Evolutionary conservation across 2,888 invertebrate genomes (phyloP), one percentile per base, ranked within the genome.

Genomic region (Amphipyra tragopoginis): DNA sequence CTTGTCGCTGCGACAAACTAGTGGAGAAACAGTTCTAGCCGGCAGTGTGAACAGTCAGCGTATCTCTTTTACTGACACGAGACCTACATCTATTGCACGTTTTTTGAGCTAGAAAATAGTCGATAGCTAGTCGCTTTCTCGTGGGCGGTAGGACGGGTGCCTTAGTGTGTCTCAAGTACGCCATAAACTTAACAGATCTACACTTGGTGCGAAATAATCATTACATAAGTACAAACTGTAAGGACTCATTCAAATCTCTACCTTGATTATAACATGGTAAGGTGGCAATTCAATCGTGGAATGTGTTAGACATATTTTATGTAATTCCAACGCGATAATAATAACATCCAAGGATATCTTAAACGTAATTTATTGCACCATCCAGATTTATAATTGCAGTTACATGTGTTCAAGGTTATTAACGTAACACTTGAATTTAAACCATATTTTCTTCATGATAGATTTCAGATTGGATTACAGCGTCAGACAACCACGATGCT

Each of bases 331-430:
- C n/a, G 43, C 38, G 43, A 21, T 36, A 44, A 53, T 53, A 26
- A 13, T 43, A 36, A 26, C 43, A 13, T 26, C 10, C 13, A 59
- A 54, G 38, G 15, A 44, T 40, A 11, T 21, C 26, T 33, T 13
- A 14, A 36, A 49, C n/a, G 42, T 34, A 48, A 55, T 52, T 72
- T 52, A 69, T 54, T 55, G 40, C 33, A 48, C 33, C 36, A 44
- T 42, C 7, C 9, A 29, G 48, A 73, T 34, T 72, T 66, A 44
- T 52, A 72, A 66, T 51, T 38, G 47, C 9, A 13, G 34, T 58
- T 13, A 51, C 39, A 51, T 7, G 15, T 50, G 42, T 42, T 39
- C 34, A n/a, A 42, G 14, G 29, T 29, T 29, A 29, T 36, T 10
- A 33, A 2, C 11, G 14, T 34, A 5, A 47, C 13, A 21, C 40